A percentile compares a stretch with the other conserved stretches of the same genome.
phyloP scores from a whole-genome alignment of 1,140 invertebrate species.

The Trissolcus basalis region DNA sequence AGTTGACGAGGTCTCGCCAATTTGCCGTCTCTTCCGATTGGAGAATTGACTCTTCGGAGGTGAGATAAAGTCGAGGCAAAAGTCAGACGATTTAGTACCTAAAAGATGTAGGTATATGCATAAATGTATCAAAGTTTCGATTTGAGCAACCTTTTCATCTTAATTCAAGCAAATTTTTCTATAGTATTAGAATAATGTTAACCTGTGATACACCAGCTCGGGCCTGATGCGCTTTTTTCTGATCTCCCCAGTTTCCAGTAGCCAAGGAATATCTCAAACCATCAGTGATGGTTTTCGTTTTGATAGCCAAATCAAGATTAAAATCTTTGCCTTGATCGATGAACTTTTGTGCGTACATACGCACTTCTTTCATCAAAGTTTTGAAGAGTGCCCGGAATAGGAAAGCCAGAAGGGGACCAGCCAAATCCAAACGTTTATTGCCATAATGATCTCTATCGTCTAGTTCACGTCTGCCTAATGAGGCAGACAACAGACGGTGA shows the following conservation, averaged over 20 bases:
- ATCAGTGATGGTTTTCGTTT: constrained; percentile 63
- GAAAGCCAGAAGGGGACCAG: constrained; percentile 96
- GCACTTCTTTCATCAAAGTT: constrained; percentile 94
- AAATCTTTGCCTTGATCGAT: constrained; percentile 87
- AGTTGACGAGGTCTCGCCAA: constrained; percentile 64
- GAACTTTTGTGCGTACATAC: constrained; percentile 98
- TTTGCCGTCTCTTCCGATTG: constrained; percentile 64
- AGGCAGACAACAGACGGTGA: constrained; percentile 92
- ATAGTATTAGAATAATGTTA: neutral
- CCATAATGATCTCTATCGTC: constrained; percentile 99
- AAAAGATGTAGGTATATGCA: too few species aligned
- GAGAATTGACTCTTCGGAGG: constrained; percentile 62
- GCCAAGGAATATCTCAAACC: constrained; percentile 63
- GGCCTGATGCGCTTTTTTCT: constrained; percentile 61
- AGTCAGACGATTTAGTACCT: constrained; percentile 63
- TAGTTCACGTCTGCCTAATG: constrained; percentile 95
- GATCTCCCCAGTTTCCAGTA: constrained; percentile 65
- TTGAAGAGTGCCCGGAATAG: constrained; percentile 95
- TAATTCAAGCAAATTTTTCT: too few species aligned
- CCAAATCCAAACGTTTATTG: constrained; percentile 97
- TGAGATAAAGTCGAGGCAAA: constrained; percentile 62
- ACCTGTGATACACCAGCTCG: constrained; percentile 64
- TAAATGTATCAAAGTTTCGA: too few species aligned
- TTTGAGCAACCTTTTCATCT: too few species aligned
- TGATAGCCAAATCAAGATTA: constrained; percentile 61